A percentile compares a stretch with the other conserved stretches of the same genome.
phyloP scores from a whole-genome alignment of 2,797 vertebrate species.

The Chiroxiphia lanceolata region DNA sequence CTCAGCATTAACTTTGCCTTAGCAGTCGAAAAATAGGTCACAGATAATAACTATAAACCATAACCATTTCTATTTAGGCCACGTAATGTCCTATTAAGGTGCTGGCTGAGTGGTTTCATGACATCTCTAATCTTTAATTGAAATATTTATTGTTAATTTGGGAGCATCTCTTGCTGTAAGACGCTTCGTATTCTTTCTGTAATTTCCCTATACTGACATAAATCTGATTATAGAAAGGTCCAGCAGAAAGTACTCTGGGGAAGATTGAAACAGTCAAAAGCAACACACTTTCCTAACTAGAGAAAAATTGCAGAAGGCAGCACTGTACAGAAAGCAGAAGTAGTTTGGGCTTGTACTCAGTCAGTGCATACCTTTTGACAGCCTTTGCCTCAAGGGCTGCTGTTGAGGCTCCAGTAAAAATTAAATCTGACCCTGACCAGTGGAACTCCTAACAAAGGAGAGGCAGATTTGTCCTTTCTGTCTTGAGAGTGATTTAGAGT shows the following conservation, averaged over 20 bases:
- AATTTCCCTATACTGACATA: background rate
- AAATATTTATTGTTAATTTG: constrained; percentile 47
- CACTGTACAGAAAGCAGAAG: background rate
- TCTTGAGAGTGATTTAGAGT: background rate
- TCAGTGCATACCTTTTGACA: constrained; percentile 22
- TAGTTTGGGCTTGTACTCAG: background rate
- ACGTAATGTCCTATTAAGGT: constrained; percentile 1
- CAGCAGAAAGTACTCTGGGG: constrained; percentile 16
- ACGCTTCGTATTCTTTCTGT: background rate
- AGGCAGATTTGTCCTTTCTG: background rate
- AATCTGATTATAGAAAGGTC: constrained; percentile 12
- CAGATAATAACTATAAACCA: constrained; percentile 6
- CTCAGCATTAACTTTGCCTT: background rate
- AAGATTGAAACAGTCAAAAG: constrained; percentile 22
- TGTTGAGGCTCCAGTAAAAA: background rate
- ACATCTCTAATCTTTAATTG: constrained; percentile 17
- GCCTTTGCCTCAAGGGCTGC: background rate
- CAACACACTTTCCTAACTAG: background rate
- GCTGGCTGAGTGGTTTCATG: constrained; percentile 5
- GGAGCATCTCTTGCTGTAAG: background rate
- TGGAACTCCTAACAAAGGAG: background rate
- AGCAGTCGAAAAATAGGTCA: constrained; percentile 36
- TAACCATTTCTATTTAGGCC: constrained; percentile 8
- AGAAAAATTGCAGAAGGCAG: constrained; percentile 29
- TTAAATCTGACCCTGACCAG: constrained; percentile 18